A percentile compares a stretch with the other conserved stretches of the same genome.
Conservation (phyloP, 1,140 invertebrate species). For the Mycetomoellerius zeteki region DNA sequence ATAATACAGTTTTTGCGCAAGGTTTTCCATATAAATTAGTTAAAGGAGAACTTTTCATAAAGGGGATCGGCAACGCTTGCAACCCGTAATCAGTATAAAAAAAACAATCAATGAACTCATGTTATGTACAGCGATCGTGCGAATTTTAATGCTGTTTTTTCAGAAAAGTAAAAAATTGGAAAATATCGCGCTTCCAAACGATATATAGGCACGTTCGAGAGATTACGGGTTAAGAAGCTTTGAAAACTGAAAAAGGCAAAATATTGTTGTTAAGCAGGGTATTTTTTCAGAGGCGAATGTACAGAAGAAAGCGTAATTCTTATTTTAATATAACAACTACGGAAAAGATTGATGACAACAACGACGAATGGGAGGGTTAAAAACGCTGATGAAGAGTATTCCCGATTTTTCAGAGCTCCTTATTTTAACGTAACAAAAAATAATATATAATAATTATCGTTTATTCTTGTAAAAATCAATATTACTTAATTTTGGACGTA, state of each 20-base stretch:
- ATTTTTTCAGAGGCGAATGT: constrained; percentile 14
- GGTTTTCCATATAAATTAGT: constrained; percentile 1
- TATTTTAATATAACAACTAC: constrained; percentile 23
- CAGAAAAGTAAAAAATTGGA: not conserved
- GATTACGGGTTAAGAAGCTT: constrained; percentile 51
- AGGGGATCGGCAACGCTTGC: not conserved
- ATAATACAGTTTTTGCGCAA: constrained; percentile 1
- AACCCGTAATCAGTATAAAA: constrained; percentile 46
- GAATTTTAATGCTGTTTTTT: constrained; percentile 8
- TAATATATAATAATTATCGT: not conserved
- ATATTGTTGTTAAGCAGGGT: constrained; percentile 24
- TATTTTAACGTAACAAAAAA: constrained; percentile 7
- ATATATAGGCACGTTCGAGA: not conserved
- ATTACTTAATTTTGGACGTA: not conserved
- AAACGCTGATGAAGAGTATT: constrained; percentile 52
- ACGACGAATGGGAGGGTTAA: constrained; percentile 33
- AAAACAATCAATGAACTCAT: constrained; percentile 6
- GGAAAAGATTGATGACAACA: constrained; percentile 12
- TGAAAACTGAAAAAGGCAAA: constrained; percentile 24
- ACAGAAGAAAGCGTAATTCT: constrained; percentile 45
- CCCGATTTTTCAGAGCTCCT: not conserved
- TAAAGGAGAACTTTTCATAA: constrained; percentile 27
- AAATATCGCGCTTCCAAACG: not conserved
- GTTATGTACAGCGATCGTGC: constrained; percentile 28
- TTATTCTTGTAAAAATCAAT: not conserved